Base-by-base conservation (phyloP, 1,140 invertebrate species). In the Drosophila varians region DNA sequence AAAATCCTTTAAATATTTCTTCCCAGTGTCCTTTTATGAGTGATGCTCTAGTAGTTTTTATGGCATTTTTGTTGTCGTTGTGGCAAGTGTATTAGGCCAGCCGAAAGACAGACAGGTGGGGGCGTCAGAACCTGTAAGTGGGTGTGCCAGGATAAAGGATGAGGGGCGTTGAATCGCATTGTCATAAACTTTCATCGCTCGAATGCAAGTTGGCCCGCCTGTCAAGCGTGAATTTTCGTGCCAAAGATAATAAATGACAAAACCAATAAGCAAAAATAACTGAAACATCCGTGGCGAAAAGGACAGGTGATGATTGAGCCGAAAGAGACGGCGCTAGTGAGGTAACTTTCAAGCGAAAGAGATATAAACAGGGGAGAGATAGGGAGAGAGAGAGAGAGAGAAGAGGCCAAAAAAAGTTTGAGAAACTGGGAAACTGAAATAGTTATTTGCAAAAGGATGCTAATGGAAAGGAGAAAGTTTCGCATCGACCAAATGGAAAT, bases 131-230 rank as follows among this genome's bases (percentile, higher is more conserved):
- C 26, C 26, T 28, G 26, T 36, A 9, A n/a, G n/a, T 73, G 82
- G 77, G 57, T 80, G 77, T 45, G 53, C 28, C 69, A 5, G 0
- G 23, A 25, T 11, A 34, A 43, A 7, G 46, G n/a, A 34, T n/a
- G 48, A 25, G 38, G 19, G 42, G 54, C 12, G 64, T 46, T 38
- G 40, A 55, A 34, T 52, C 43, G 78, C 78, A 74, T 82, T 83
- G 78, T 83, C 78, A 70, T 83, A 82, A 82, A 82, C 58, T 82
- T 83, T 74, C 62, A 83, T 69, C 74, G 31, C 55, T 49, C 74
- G 23, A 53, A 38, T 49, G 73, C 45, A 40, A 38, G 26, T 34
- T 43, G n/a, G 8, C 42, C 46, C 28, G 70, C 38, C 70, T 74
- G 74, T 83, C 78, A 83, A 74, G 78, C 62, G 74, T 83, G 54